Evolutionary conservation across 2,888 invertebrate species (phyloP).

Genomic region (Spatulosminthurus flaviceps): DNA sequence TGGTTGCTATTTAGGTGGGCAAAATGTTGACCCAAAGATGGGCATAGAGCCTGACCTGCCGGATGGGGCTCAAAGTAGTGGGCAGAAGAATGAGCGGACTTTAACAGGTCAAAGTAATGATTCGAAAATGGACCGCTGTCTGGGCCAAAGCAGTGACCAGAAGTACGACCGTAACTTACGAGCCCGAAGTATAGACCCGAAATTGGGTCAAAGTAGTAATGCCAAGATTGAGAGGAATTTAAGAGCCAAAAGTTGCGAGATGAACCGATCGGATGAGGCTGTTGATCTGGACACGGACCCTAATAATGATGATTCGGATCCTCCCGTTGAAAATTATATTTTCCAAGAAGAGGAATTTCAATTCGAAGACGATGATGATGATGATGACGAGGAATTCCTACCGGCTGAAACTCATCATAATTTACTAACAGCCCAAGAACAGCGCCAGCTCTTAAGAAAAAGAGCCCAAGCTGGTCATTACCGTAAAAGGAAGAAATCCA

Average conservation of each 20-base stretch:
- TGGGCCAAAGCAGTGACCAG: no score
- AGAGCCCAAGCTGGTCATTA: conserved; percentile 43
- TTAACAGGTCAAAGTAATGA: no score
- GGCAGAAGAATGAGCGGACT: neutral
- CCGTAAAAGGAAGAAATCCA: conserved; percentile 72
- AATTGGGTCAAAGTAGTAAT: no score
- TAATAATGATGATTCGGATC: conserved; percentile 57
- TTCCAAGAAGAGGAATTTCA: neutral
- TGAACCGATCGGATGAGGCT: no score
- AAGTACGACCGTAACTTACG: no score
- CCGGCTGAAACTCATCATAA: neutral
- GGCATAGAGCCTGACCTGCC: neutral
- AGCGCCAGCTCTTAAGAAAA: conserved; percentile 45
- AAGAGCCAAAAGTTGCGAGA: no score
- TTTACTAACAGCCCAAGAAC: conserved; percentile 31
- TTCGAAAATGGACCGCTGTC: no score
- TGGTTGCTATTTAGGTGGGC: no score
- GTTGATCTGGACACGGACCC: neutral
- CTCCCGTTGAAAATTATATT: conserved; percentile 57
- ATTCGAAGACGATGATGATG: conserved; percentile 16
- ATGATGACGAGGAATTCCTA: neutral
- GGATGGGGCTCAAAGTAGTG: neutral
- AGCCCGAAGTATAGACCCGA: no score
- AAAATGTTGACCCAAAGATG: no score
- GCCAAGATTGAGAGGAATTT: no score